Base-by-base conservation (phyloP, 2,797 vertebrate genomes). In the Rhynchonycteris naso region DNA sequence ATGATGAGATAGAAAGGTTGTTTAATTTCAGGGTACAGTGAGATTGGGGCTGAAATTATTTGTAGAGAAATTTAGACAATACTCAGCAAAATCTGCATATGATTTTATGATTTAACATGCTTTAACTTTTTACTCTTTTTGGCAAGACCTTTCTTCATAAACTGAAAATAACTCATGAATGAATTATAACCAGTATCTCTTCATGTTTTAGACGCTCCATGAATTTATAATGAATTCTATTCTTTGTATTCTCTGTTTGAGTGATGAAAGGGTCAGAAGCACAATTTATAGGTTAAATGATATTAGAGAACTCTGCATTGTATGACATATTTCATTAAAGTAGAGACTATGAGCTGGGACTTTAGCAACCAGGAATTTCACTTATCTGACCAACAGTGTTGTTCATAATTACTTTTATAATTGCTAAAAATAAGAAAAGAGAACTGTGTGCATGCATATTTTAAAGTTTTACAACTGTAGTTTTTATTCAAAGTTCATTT, bases 231-330 rank as follows among this genome's bases (percentile, higher is more conserved):
- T 96, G 93, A 90, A 96, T 97, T 95, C 28, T 84, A 74, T 93
- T 95, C 96, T 97, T 96, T 94, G 88, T 95, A 90, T 95, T 93
- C 71, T 94, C 92, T 84, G 21, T 95, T 87, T 95, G 84, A 96
- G 58, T 96, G 91, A 95, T 92, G 95, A 96, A 95, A 94, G 84
- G 87, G 92, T 96, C 94, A 97, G 95, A 95, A 94, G 94, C 38
- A 96, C 87, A 97, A 96, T 97, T 97, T 96, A 95, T 96, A 96
- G 94, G 94, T 97, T 97, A 97, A 97, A 97, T 96, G 94, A 87
- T 97, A 97, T 96, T 96, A 96, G 95, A 96, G 92, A 95, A 93
- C 92, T 96, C 72, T 96, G 72, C 71, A 96, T 94, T 96, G 75
- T 95, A 90, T 95, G 95, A 95, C 95, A 93, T 94, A 97, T 93